Evolutionary conservation across 92 coral and sea anemone genomes (phyloP).

Genomic region (Umimayanthus chanpuru): DNA sequence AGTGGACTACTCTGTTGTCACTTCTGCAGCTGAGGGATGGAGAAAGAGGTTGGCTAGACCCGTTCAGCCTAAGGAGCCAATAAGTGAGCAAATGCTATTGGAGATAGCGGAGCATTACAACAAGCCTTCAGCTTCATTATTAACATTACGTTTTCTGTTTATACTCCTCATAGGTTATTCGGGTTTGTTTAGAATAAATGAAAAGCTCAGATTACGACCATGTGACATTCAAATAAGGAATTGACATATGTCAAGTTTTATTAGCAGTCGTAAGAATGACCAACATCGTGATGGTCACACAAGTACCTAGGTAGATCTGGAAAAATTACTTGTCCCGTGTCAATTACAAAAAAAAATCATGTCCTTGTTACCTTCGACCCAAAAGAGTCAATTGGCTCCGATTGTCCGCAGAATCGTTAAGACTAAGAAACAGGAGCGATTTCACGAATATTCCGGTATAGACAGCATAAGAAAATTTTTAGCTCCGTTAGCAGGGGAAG

Average conservation of each 20-base stretch:
- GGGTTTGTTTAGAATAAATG: constrained; percentile 19
- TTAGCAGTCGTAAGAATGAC: constrained; percentile 9
- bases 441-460: too few relatives aligned
- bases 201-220: constrained; percentile 7
- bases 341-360: too few relatives aligned
- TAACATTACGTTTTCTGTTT: constrained; percentile 4
- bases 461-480: too few relatives aligned
- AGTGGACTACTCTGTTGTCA: constrained; percentile 49
- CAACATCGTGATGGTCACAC: constrained; percentile 21
- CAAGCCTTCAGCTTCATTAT: constrained; percentile 5
- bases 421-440: too few relatives aligned
- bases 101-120: constrained; percentile 30
- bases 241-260: neutral
- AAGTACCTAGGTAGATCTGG: neutral
- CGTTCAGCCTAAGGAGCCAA: constrained; percentile 41
- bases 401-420: too few relatives aligned
- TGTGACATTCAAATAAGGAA: neutral
- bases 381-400: too few relatives aligned
- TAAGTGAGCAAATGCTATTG: constrained; percentile 33
- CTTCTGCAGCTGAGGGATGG: constrained; percentile 30
- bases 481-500: too few relatives aligned
- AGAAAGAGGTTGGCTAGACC: constrained; percentile 47
- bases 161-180: constrained; percentile 10
- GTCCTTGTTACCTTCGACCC: too few relatives aligned
- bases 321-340: too few relatives aligned